Conservation (phyloP, 2,888 invertebrate species). For the Pollenia griseotomentosa region DNA sequence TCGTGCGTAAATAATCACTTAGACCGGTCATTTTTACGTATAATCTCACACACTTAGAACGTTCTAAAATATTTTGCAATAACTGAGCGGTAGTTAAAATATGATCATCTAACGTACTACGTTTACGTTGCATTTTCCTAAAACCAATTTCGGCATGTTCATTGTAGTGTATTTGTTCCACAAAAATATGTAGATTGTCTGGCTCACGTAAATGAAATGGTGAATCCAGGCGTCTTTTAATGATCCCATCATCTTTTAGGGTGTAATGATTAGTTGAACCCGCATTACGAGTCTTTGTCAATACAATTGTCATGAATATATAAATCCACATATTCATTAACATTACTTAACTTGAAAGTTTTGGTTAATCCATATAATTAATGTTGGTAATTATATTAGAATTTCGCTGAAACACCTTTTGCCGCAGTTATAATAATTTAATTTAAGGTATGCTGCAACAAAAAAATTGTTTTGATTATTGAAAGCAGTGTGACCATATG, state of each 20-base stretch:
- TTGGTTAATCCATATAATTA: background rate
- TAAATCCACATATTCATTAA: constrained; percentile 39
- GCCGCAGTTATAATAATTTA: background rate
- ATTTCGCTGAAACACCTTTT: background rate
- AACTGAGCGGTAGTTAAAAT: constrained; percentile 81
- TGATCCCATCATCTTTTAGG: constrained; percentile 81
- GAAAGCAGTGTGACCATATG: too few species aligned
- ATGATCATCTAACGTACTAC: constrained; percentile 82
- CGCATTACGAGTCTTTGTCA: constrained; percentile 16
- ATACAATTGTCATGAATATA: constrained; percentile 27
- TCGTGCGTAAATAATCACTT: constrained; percentile 79
- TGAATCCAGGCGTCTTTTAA: constrained; percentile 82
- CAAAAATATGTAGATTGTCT: constrained; percentile 81
- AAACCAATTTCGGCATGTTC: constrained; percentile 82
- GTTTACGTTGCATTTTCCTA: constrained; percentile 80
- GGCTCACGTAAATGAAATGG: constrained; percentile 83
- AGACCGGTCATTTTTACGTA: constrained; percentile 80
- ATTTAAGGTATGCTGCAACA: too few species aligned
- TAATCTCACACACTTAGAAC: constrained; percentile 82
- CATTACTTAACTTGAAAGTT: background rate
- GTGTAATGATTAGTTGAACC: constrained; percentile 81
- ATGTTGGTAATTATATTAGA: background rate
- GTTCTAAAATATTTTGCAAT: constrained; percentile 82
- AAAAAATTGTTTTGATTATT: background rate
- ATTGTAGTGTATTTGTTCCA: constrained; percentile 82